phyloP scores from a whole-genome alignment of 2,797 vertebrate species.

The Micrastur ruficollis region DNA sequence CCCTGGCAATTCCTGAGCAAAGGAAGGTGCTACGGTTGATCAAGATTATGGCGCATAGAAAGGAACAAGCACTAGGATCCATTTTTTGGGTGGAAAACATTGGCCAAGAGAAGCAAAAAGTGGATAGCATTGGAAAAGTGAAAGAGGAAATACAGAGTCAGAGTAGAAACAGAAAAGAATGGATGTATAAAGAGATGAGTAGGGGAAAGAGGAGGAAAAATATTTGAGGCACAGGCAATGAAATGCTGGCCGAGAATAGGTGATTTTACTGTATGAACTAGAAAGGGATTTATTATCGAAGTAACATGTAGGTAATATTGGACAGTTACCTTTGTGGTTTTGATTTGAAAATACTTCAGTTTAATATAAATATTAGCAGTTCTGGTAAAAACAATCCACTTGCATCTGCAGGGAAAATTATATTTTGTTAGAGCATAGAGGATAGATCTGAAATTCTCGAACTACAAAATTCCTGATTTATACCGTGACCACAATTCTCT shows the following conservation, averaged over 20 bases:
- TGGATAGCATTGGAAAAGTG: not conserved
- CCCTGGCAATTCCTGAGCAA: not conserved
- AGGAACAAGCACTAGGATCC: not conserved
- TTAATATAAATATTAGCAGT: not conserved
- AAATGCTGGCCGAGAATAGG: not conserved
- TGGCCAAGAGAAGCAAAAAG: not conserved
- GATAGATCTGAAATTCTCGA: not conserved
- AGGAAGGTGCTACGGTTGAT: not conserved
- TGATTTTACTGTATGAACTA: not conserved
- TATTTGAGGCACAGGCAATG: not conserved
- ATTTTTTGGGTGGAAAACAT: not conserved
- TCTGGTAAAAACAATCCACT: not conserved
- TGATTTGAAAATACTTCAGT: not conserved
- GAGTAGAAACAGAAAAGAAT: not conserved
- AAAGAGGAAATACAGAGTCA: not conserved
- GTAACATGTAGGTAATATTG: not conserved
- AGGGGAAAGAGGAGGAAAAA: not conserved
- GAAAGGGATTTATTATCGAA: not conserved
- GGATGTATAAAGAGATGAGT: not conserved
- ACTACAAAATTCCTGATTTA: not conserved
- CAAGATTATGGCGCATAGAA: not conserved
- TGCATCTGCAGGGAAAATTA: not conserved
- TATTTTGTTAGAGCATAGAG: not conserved
- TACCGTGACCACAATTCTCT: not conserved
- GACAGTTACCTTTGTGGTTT: not conserved